phyloP scores from a whole-genome alignment of 2,888 invertebrate species.

The Taphrorychus bicolor region DNA sequence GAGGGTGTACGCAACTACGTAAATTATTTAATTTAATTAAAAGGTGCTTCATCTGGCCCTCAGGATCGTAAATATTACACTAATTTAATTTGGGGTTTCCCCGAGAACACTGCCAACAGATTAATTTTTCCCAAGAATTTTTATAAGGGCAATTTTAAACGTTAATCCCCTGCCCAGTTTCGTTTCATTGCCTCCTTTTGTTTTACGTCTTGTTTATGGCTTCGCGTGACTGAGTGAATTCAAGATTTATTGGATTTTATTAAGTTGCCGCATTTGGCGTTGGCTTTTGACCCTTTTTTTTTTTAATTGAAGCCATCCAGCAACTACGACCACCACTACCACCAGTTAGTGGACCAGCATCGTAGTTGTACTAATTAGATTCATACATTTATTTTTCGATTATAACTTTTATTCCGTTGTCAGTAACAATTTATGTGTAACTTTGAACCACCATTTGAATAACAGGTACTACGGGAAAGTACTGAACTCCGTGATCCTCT shows the following conservation, averaged over 20 bases:
- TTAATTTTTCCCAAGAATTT: conserved; percentile 37
- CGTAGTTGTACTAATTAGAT: too few species aligned
- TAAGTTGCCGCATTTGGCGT: not conserved
- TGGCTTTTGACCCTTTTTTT: not conserved
- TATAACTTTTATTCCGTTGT: too few species aligned
- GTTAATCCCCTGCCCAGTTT: conserved; percentile 12
- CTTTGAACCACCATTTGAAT: too few species aligned
- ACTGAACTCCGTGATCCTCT: too few species aligned
- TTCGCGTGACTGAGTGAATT: conserved; percentile 13
- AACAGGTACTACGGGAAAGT: too few species aligned
- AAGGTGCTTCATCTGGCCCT: conserved; percentile 46
- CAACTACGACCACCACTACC: too few species aligned
- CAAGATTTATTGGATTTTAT: not conserved
- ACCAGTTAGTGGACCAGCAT: too few species aligned
- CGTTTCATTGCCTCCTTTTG: conserved; percentile 1
- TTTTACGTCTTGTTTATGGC: conserved; percentile 29
- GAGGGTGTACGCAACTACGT: conserved; percentile 45
- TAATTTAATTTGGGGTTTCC: conserved; percentile 41
- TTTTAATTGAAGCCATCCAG: not conserved
- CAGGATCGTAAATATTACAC: conserved; percentile 42
- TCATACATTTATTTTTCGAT: too few species aligned
- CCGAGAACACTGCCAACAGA: conserved; percentile 27
- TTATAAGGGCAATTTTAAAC: conserved; percentile 30
- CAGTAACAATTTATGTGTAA: too few species aligned
- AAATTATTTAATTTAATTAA: conserved; percentile 58